These are phyloP conservation scores for Chironomus tepperi DNA, from an alignment of 1,140 invertebrate genomes.

Conservation along the genomic window DNA sequence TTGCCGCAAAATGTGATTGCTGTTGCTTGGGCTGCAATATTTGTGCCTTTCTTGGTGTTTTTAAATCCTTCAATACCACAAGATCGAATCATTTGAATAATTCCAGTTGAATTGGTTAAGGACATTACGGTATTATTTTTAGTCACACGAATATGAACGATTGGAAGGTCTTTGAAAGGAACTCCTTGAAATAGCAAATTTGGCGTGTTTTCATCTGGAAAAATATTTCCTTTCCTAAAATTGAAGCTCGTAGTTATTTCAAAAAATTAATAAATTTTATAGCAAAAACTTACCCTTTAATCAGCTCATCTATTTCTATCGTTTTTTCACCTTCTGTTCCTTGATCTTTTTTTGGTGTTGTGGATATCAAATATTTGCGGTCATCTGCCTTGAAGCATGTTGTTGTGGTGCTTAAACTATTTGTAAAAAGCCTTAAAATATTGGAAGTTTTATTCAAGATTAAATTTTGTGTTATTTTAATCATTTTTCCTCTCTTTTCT, in stretches of 20 bases:
- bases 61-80: slow-evolving; percentile 91
- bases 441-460: too few relatives aligned
- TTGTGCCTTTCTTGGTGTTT: slow-evolving; percentile 89
- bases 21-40: slow-evolving; percentile 90
- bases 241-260: slow-evolving; percentile 27
- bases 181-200: slow-evolving; percentile 66
- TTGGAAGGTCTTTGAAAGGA: slow-evolving; percentile 68
- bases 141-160: slow-evolving; percentile 69
- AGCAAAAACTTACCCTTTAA: slow-evolving; percentile 29
- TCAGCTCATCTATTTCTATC: slow-evolving; percentile 48
- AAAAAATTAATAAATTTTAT: slow-evolving; percentile 23
- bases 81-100: slow-evolving; percentile 51
- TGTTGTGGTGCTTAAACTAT: slow-evolving; percentile 37
- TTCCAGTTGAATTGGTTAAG: slow-evolving; percentile 60
- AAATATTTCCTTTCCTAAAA: slow-evolving; percentile 57
- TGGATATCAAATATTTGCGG: slow-evolving; percentile 46
- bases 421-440: not conserved
- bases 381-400: slow-evolving; percentile 45
- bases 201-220: slow-evolving; percentile 63
- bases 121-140: slow-evolving; percentile 82
- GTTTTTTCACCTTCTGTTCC: slow-evolving; percentile 57
- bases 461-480: too few relatives aligned
- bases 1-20: slow-evolving; percentile 68
- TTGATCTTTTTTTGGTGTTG: slow-evolving; percentile 50
- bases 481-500: too few relatives aligned